Percentiles rank a stretch among this genome's conserved stretches.
Conservation (phyloP, 2,113 vertebrate species). For the Cichladusa arquata region DNA sequence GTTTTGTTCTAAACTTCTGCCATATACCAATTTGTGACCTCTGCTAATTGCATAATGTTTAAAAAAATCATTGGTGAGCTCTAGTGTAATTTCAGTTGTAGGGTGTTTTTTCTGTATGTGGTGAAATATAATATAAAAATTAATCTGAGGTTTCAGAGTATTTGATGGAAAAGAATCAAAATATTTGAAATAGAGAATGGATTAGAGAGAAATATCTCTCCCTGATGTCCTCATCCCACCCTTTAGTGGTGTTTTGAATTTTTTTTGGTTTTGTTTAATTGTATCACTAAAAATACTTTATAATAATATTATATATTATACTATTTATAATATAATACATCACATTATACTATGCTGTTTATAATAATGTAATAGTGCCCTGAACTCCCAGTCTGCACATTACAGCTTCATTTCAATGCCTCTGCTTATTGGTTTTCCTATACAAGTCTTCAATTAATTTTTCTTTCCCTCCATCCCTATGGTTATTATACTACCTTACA, state of each 20-base stretch:
- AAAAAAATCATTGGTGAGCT: background rate
- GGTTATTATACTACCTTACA: background rate
- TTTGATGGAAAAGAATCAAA: background rate
- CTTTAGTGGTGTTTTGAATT: background rate
- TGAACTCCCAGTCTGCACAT: background rate
- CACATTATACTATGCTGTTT: background rate
- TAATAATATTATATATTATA: background rate
- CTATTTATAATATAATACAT: background rate
- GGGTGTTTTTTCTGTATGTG: background rate
- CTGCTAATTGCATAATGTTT: background rate
- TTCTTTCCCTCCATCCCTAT: background rate
- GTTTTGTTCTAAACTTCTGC: background rate
- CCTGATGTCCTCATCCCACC: accelerated
- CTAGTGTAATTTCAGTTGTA: background rate
- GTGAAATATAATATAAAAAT: background rate
- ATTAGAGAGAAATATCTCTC: background rate
- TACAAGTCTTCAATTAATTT: background rate
- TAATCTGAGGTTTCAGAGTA: background rate
- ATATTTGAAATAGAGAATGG: background rate
- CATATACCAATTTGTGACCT: background rate
- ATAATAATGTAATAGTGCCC: background rate
- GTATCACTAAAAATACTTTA: background rate
- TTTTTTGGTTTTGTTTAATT: background rate
- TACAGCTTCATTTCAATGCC: background rate
- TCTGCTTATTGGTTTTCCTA: background rate